phyloP scores from a whole-genome alignment of 1,140 invertebrate species.

The Dysdera silvatica region DNA sequence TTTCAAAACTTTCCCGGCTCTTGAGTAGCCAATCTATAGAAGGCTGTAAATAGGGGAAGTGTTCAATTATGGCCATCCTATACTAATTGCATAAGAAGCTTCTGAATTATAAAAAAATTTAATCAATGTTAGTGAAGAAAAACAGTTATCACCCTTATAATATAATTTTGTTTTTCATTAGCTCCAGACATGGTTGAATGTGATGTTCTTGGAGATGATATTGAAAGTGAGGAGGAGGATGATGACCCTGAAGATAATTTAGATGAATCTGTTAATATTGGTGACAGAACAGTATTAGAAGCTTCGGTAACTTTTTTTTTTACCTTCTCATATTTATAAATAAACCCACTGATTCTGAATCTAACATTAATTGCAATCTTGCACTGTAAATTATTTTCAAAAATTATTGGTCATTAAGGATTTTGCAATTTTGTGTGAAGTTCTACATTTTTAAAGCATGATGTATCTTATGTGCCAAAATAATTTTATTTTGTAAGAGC shows the following conservation, averaged over 20 bases:
- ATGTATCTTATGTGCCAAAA: background rate
- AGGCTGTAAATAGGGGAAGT: too few species aligned
- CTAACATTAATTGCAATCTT: background rate
- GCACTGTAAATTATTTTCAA: background rate
- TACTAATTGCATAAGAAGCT: too few species aligned
- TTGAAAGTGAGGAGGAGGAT: constrained; percentile 29
- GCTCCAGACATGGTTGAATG: constrained; percentile 28
- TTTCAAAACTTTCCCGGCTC: too few species aligned
- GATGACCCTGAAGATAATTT: constrained; percentile 34
- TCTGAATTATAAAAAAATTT: too few species aligned
- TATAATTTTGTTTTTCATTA: background rate
- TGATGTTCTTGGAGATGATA: constrained; percentile 46
- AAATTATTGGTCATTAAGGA: too few species aligned
- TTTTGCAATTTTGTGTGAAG: too few species aligned
- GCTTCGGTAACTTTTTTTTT: constrained; percentile 9
- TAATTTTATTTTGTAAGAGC: background rate
- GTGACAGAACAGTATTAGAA: constrained; percentile 1
- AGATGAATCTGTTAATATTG: constrained; percentile 14
- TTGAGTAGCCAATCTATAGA: too few species aligned
- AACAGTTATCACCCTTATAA: too few species aligned
- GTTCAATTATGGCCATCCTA: too few species aligned
- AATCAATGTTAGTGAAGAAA: too few species aligned
- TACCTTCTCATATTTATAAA: background rate
- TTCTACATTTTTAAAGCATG: background rate
- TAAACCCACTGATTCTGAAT: background rate